Conservation (phyloP, 2,888 invertebrate species). For the Brachylomia viminalis region DNA sequence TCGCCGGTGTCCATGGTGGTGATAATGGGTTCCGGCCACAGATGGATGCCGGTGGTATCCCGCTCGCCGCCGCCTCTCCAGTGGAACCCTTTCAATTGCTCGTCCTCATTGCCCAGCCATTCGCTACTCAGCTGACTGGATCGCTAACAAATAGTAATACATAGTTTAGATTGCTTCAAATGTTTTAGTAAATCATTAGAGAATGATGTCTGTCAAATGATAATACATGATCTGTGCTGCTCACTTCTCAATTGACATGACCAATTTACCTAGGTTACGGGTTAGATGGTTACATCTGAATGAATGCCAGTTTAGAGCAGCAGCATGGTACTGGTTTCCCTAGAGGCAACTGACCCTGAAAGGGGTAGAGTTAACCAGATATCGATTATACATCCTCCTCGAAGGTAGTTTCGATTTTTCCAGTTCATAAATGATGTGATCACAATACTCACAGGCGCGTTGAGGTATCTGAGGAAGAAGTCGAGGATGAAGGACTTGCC, state of each 20-base stretch:
- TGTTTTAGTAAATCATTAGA: background rate
- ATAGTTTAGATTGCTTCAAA: background rate
- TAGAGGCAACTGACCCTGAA: background rate
- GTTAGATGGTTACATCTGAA: background rate
- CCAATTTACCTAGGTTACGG: background rate
- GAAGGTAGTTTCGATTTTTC: background rate
- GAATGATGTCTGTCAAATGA: background rate
- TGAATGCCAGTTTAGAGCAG: background rate
- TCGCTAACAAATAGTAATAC: constrained; percentile 52
- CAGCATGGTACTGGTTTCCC: background rate
- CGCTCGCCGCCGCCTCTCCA: constrained; percentile 98
- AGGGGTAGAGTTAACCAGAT: background rate
- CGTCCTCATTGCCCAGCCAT: constrained; percentile 93
- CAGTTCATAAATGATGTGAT: background rate
- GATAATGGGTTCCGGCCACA: constrained; percentile 97
- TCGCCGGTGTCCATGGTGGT: constrained; percentile 87
- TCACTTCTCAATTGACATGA: background rate
- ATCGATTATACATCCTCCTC: background rate
- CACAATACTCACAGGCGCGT: constrained; percentile 65
- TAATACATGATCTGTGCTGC: background rate
- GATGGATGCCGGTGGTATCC: constrained; percentile 98
- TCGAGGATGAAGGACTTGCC: constrained; percentile 77
- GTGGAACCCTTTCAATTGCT: constrained; percentile 95
- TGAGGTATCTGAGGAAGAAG: constrained; percentile 74
- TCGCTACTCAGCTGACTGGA: constrained; percentile 61